Evolutionary conservation across 2,888 invertebrate genomes (phyloP), one percentile per base, ranked within the genome.

Genomic region (Stenotaenia linearis): DNA sequence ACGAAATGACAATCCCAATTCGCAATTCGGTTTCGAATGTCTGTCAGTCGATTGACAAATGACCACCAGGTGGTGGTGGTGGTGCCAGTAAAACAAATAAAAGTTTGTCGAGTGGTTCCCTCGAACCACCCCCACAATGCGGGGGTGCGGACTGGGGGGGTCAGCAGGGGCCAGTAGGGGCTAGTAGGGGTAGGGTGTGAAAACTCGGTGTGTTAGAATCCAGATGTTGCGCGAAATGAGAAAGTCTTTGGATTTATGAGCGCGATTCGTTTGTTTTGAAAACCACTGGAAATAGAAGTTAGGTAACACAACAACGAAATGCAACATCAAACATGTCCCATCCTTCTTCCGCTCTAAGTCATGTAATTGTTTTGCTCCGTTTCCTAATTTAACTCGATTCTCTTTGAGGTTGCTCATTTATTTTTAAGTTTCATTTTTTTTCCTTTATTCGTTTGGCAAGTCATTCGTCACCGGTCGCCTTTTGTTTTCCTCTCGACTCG

Each of bases 31-130:
- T 7, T 61, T 61, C 61, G 10, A 61, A 61, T 61, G 7, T 25
- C 61, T 61, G 61, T 61, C 61, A 61, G 25, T 25, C 23, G 61
- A 25, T 61, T 61, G 61, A 61, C 28, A 61, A 61, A 61, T 23
- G 61, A 61, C 61, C 61, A 61, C 61, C 61, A 61, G 61, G 61
- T 61, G 61, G 61, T 61, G 61, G 61, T 61, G 61, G 61, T 61
- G 61, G 61, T 61, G 25, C 25, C 23, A 61, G 61, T 61, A 61
- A 61, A 61, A 61, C 61, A 61, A 61, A 61, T 61, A 61, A 61
- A 61, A 61, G 61, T 61, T 61, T 61, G 61, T 61, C 25, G 25
- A 25, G 23, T 61, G 61, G 61, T 61, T 28, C 61, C 61, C 28
- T 61, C 12, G 28, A 61, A 61, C 61, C 61, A 61, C 61, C 61